These are phyloP conservation scores for Schizaphis graminum DNA, from an alignment of 2,888 invertebrate species.

Conservation along the genomic window DNA sequence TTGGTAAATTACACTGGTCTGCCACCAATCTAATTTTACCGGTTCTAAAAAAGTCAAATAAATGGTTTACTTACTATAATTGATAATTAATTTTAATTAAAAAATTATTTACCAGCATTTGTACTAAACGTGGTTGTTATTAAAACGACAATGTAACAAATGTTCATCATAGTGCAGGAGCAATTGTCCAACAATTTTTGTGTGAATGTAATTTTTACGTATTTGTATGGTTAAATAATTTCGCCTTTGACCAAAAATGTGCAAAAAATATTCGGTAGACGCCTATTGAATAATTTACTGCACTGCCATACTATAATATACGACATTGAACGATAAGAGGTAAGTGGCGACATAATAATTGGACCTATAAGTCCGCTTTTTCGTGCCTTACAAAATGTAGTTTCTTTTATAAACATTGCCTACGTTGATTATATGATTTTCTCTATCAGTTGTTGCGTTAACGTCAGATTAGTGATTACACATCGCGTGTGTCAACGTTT, in stretches of 20 bases:
- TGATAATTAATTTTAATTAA: background rate
- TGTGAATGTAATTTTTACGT: background rate
- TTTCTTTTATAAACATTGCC: no score
- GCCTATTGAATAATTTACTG: background rate
- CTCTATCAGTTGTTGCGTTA: no score
- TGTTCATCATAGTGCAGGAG: background rate
- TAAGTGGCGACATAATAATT: background rate
- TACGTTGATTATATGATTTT: no score
- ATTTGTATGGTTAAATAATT: background rate
- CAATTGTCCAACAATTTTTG: background rate
- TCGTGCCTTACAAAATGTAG: no score
- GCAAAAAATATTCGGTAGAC: background rate
- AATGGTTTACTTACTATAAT: background rate
- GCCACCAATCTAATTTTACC: conserved; percentile 82
- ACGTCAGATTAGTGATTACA: no score
- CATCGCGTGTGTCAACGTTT: no score
- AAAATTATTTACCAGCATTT: background rate
- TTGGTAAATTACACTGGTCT: conserved; percentile 85
- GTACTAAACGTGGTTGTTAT: background rate
- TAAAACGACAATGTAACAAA: background rate
- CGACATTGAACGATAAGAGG: background rate
- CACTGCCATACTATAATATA: background rate
- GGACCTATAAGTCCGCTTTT: no score
- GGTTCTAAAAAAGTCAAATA: background rate
- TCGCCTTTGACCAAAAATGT: background rate